These are phyloP conservation scores for Chironomus riparius DNA, from an alignment of 2,888 invertebrate genomes.

Conservation along the genomic window DNA sequence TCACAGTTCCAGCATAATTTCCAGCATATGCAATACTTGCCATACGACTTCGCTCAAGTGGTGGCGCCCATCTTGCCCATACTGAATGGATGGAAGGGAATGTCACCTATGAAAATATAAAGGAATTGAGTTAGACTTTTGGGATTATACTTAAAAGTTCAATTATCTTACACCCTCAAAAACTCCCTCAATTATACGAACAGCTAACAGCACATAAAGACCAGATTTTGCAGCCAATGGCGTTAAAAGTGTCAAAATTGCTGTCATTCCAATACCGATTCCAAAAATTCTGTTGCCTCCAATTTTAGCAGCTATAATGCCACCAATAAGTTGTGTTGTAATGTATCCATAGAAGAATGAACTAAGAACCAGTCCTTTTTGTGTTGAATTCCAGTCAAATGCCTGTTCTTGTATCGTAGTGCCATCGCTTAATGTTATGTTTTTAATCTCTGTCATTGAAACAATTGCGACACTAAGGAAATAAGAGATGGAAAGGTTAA, in stretches of 20 bases:
- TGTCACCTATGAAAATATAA: conserved; percentile 36
- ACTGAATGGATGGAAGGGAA: conserved; percentile 58
- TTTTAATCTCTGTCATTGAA: conserved; percentile 74
- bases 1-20: conserved; percentile 75
- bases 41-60: conserved; percentile 59
- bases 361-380: conserved; percentile 69
- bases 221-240: conserved; percentile 68
- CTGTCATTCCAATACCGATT: conserved; percentile 66
- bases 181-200: conserved; percentile 68
- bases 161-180: conserved; percentile 53
- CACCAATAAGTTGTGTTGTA: conserved; percentile 72
- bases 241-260: conserved; percentile 69
- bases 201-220: conserved; percentile 57
- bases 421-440: conserved; percentile 53
- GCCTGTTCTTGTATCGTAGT: conserved; percentile 54
- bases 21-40: conserved; percentile 80
- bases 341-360: conserved; percentile 88
- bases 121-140: too few species aligned
- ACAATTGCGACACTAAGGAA: conserved; percentile 74
- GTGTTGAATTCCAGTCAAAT: conserved; percentile 70
- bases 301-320: conserved; percentile 70
- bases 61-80: conserved; percentile 75
- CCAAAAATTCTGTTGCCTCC: conserved; percentile 80
- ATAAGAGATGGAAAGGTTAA: background rate
- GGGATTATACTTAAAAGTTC: background rate